Conservation (phyloP, 2,797 vertebrate species). For the Macropus fuliginosus region DNA sequence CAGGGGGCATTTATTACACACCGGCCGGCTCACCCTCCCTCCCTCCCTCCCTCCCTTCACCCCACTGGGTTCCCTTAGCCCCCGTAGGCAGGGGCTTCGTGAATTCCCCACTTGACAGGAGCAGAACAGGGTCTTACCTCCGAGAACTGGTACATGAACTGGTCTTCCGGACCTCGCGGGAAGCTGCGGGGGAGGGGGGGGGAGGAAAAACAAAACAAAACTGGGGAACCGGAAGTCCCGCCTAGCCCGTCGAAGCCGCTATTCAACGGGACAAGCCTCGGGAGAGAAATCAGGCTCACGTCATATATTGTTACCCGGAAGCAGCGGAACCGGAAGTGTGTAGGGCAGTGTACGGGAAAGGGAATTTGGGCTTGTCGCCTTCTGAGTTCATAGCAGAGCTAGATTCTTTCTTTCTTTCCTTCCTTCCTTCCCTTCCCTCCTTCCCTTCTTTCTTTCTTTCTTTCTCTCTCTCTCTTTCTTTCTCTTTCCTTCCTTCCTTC, state of each 20-base stretch:
- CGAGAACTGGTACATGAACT: not conserved
- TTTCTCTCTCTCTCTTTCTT: too few species aligned
- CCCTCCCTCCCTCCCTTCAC: not conserved
- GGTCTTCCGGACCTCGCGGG: not conserved
- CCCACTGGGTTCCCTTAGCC: not conserved
- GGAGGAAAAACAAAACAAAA: too few species aligned
- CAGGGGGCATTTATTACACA: not conserved
- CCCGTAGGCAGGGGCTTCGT: not conserved
- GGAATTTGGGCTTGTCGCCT: fast-evolving
- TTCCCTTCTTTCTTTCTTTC: too few species aligned
- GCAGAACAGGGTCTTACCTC: not conserved
- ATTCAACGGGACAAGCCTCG: not conserved
- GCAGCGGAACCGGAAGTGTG: not conserved
- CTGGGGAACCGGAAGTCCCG: not conserved
- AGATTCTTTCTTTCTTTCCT: not conserved
- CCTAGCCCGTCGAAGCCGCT: not conserved
- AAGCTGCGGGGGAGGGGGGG: not conserved
- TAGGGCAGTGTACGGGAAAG: not conserved
- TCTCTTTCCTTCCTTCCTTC: too few species aligned
- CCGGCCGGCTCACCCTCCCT: not conserved
- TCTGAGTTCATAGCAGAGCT: too few species aligned
- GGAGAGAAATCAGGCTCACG: not conserved
- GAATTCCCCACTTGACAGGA: not conserved
- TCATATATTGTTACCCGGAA: not conserved
- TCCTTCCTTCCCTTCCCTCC: too few species aligned